Percentiles rank a stretch among this genome's conserved stretches.
These are phyloP conservation scores for Prunella himalayana DNA, from an alignment of 2,113 vertebrate species.

Conservation along the genomic window DNA sequence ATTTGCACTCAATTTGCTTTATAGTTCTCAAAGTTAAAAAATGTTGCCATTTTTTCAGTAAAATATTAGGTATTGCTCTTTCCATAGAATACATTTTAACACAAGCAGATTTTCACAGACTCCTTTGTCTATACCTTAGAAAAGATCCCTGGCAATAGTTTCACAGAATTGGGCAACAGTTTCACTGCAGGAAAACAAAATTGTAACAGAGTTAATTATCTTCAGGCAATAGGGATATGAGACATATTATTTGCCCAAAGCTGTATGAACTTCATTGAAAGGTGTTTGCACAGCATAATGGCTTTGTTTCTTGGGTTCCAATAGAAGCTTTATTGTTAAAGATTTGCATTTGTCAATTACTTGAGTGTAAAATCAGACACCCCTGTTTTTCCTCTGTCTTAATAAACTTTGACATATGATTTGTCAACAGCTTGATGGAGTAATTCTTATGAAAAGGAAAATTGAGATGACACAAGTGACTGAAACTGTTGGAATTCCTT, in stretches of 20 bases:
- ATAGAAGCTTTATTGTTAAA: neutral
- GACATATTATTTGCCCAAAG: neutral
- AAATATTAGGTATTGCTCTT: neutral
- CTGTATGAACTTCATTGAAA: neutral
- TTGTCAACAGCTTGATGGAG: neutral
- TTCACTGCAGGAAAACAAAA: neutral
- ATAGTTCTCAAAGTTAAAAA: neutral
- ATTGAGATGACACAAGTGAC: neutral
- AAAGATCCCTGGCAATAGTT: neutral
- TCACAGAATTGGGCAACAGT: neutral
- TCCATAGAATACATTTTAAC: neutral
- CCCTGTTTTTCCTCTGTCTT: conserved; percentile 1
- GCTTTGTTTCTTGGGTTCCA: neutral
- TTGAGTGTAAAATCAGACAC: neutral
- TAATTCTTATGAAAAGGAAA: neutral
- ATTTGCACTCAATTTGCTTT: neutral
- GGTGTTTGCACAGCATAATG: neutral
- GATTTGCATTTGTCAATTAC: neutral
- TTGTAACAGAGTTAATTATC: neutral
- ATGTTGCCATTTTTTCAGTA: neutral
- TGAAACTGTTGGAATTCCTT: neutral
- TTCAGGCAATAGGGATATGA: neutral
- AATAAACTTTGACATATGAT: conserved; percentile 19
- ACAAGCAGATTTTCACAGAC: neutral
- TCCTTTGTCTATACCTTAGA: neutral